phyloP scores from a whole-genome alignment of 2,797 vertebrate genomes.

The Arctocebus calabarensis region DNA sequence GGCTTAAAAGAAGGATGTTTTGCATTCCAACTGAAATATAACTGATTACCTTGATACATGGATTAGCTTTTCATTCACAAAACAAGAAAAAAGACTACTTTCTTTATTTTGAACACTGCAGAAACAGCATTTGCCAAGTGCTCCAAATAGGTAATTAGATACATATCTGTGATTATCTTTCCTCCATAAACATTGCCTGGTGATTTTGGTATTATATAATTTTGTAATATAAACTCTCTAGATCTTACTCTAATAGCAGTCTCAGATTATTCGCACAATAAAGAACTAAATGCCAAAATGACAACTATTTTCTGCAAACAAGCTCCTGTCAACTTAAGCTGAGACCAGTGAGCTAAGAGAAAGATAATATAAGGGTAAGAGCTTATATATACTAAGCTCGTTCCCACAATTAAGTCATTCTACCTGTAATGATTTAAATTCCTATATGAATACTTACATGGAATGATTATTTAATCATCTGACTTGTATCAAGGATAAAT shows the following conservation, averaged over 20 bases:
- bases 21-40: neutral
- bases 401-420: neutral
- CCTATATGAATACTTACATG: neutral
- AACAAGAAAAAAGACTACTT: neutral
- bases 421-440: slow-evolving; percentile 22
- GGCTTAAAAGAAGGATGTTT: neutral
- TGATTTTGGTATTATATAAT: slow-evolving; percentile 40
- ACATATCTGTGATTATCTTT: neutral
- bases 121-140: neutral
- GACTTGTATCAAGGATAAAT: neutral
- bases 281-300: neutral
- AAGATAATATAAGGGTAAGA: slow-evolving; percentile 12
- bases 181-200: slow-evolving; percentile 23
- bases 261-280: neutral
- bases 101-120: neutral
- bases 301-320: slow-evolving; percentile 17
- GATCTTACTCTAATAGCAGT: slow-evolving; percentile 16
- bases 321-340: neutral
- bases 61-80: neutral
- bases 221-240: slow-evolving; percentile 26
- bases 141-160: slow-evolving; percentile 20
- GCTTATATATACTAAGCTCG: neutral
- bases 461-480: neutral
- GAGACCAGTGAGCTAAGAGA: neutral
- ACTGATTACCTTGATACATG: neutral